Evolutionary conservation across 2,113 vertebrate genomes (phyloP), one percentile per base, ranked within the genome.

Genomic region (Chinchilla lanigera): DNA sequence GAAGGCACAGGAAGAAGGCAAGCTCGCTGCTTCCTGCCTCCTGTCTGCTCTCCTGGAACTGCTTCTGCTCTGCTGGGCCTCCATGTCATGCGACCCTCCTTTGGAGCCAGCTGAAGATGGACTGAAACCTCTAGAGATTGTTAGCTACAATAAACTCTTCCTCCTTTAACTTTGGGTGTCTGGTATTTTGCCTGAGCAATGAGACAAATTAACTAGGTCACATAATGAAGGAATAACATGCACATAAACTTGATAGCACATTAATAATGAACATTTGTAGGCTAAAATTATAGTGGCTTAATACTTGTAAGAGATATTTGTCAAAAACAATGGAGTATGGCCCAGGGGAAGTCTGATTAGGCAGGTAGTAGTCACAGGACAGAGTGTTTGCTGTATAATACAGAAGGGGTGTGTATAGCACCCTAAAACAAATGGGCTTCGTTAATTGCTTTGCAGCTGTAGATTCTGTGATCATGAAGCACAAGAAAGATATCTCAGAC

Each of bases 331-430:
- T 16, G 20, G 7, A 44, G 1, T 52, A 10, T 58, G 12, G 14
- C 0, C 6, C 9, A 16, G 12, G 8, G 1, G 1, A 77, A 89
- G 11, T 20, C 17, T 44, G n/a, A 58, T 67, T 1, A n/a, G 0
- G 58, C 3, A 61, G 47, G 8, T 7, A 26, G 7, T 3, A 30
- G 12, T n/a, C 47, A 69, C n/a, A 38, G n/a, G 26, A 81, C 10
- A 26, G 22, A 77, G 9, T 9, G 0, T 9, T 88, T 71, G 10
- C 17, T n/a, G 22, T 20, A 17, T 20, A 47, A 85, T 24, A 5
- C 3, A 20, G 22, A 24, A 65, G 9, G 61, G 6, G 10, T 26
- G 12, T 44, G 22, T 44, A 8, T 35, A 2, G 61, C 26, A 38
- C 24, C 52, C 12, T 60, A 47, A 89, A 22, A 71, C 6, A 12